These are phyloP conservation scores for Rhinatrema bivittatum DNA, from an alignment of 2,797 vertebrate genomes.

Conservation along the genomic window DNA sequence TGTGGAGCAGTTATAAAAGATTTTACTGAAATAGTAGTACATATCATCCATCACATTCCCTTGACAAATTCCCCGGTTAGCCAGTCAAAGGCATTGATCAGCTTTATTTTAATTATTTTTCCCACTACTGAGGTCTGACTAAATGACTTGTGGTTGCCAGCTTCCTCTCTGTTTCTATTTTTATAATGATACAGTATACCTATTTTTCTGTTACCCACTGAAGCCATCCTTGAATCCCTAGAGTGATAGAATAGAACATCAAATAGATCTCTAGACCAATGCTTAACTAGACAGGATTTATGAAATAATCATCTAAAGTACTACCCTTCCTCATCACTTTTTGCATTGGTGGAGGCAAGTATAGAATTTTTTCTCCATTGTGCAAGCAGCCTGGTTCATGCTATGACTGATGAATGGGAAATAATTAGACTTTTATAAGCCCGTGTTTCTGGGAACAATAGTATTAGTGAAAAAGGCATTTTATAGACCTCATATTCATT, in stretches of 20 bases:
- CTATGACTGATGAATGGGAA: slow-evolving; percentile 37
- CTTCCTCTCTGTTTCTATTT: too few species aligned
- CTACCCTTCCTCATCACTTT: slow-evolving; percentile 13
- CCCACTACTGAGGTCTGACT: too few species aligned
- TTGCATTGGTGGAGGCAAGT: slow-evolving; percentile 24
- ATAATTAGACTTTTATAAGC: slow-evolving; percentile 38
- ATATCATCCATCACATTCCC: too few species aligned
- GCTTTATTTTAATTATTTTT: too few species aligned
- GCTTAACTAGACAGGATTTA: slow-evolving; percentile 25
- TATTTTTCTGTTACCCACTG: too few species aligned
- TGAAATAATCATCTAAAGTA: slow-evolving; percentile 15
- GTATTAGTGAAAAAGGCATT: slow-evolving; percentile 13
- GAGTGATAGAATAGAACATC: slow-evolving; percentile 39
- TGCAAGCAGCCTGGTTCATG: not conserved
- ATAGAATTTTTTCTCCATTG: slow-evolving; percentile 20
- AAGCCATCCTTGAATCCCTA: too few species aligned
- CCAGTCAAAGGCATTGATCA: too few species aligned
- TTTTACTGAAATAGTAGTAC: too few species aligned
- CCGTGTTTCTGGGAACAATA: slow-evolving; percentile 27
- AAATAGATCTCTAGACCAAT: slow-evolving; percentile 29
- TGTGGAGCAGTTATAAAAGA: too few species aligned
- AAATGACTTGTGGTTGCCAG: too few species aligned
- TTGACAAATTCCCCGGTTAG: too few species aligned
- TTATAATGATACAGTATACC: too few species aligned
- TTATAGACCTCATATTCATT: slow-evolving; percentile 23